These are phyloP conservation scores for Allygus modestus DNA, from an alignment of 2,888 invertebrate species.

Conservation along the genomic window DNA sequence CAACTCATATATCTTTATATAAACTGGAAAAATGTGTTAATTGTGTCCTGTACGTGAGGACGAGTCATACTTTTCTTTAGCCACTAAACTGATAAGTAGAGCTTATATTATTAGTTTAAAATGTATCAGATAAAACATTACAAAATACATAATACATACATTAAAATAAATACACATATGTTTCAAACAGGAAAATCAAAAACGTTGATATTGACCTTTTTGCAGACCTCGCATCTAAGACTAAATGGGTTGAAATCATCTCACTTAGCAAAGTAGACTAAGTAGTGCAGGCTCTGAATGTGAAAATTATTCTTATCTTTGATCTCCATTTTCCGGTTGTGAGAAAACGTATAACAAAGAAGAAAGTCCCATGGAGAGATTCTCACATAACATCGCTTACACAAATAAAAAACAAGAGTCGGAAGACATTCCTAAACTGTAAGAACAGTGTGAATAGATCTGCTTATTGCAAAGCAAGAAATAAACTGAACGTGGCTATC, in stretches of 20 bases:
- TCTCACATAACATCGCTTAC: not conserved
- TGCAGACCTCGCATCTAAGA: not conserved
- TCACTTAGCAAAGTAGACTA: not conserved
- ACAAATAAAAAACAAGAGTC: not conserved
- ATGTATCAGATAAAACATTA: too few species aligned
- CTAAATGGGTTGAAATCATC: not conserved
- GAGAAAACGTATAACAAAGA: constrained; percentile 19
- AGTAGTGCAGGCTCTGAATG: not conserved
- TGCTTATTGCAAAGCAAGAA: constrained; percentile 2
- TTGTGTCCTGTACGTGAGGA: too few species aligned
- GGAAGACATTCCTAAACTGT: not conserved
- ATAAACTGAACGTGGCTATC: not conserved
- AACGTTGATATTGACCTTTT: not conserved
- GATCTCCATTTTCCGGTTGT: not conserved
- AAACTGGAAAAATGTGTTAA: too few species aligned
- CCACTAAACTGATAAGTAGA: too few species aligned
- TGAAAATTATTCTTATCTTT: not conserved
- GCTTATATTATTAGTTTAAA: too few species aligned
- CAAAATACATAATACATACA: too few species aligned
- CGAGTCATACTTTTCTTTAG: too few species aligned
- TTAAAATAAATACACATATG: not conserved
- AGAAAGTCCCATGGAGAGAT: constrained; percentile 7
- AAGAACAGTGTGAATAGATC: not conserved
- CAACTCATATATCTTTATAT: too few species aligned
- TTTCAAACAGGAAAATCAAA: not conserved